Evolutionary conservation across 2,888 invertebrate species (phyloP), one percentile per base, ranked within the genome.

Genomic region (Clostera curtula): DNA sequence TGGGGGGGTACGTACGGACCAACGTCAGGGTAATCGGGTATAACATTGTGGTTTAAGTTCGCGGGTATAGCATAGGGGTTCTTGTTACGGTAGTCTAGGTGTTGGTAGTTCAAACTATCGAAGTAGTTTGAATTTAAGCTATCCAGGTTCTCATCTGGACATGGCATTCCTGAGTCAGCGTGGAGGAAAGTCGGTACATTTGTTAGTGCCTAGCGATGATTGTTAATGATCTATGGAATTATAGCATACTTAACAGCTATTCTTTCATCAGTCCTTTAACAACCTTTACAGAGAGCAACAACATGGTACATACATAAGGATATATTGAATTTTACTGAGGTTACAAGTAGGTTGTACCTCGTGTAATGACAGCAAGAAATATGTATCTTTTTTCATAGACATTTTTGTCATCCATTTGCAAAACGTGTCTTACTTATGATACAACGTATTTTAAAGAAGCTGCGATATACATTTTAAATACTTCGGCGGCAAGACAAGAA

Each of bases 1-100:
- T 85, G 77, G 8, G 86, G 84, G 0, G 80, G 77, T 16, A 86
- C 62, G 29, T 85, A 82, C 12, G 76, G 82, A 2, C 47, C 39
- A 0, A 35, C 43, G 12, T 64, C 69, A 2, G 44, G 34, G 24
- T 72, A 74, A n/a, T 77, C 76, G 0, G 83, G 80, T 31, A 80
- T 55, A 31, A 64, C 39, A 2, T 49, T 77, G 34, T 76, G 73
- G 37, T 82, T 82, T 8, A 82, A 42, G 37, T 85, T 85, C 3
- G 84, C 85, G 18, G 85, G 85, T 38, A 85, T 85, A 40, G 80
- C 85, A 46, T 85, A 85, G 43, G 84, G 84, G 56, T 82, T 85
- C 56, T 82, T 84, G 40, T 70, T 70, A 1, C 77, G 54, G 29
- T 68, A 80, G 36, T 83, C 82, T 17, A 65, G 37, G 24, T 66